These are phyloP conservation scores for Heliconius sara DNA, from an alignment of 2,888 invertebrate genomes.

Conservation along the genomic window DNA sequence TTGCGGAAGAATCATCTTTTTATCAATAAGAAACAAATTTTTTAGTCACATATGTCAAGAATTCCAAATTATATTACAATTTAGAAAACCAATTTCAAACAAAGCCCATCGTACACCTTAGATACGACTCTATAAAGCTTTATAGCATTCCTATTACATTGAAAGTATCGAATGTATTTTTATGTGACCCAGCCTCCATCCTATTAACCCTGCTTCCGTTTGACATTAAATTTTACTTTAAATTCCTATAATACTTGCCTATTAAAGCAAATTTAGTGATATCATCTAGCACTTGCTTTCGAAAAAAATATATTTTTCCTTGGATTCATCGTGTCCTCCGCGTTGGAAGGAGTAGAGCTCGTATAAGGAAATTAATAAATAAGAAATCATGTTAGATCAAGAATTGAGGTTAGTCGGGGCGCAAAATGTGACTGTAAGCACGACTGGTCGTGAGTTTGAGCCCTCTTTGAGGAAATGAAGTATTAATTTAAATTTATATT, in stretches of 20 bases:
- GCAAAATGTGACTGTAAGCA: no score
- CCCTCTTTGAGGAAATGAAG: no score
- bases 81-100: constrained; percentile 19
- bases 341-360: no score
- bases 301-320: neutral
- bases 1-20: neutral
- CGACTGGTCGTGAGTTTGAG: no score
- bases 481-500: no score
- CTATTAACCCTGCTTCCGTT: constrained; percentile 27
- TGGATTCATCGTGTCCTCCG: no score
- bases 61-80: neutral
- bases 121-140: constrained; percentile 26
- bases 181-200: constrained; percentile 17
- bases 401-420: no score
- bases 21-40: neutral
- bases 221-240: constrained; percentile 10
- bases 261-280: neutral
- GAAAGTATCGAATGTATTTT: constrained; percentile 15
- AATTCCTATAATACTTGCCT: neutral
- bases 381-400: no score
- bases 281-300: neutral
- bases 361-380: no score
- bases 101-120: constrained; percentile 17
- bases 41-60: neutral
- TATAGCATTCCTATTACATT: constrained; percentile 24